Conservation (phyloP, 1,140 invertebrate species). For the Chrysoperla carnea region DNA sequence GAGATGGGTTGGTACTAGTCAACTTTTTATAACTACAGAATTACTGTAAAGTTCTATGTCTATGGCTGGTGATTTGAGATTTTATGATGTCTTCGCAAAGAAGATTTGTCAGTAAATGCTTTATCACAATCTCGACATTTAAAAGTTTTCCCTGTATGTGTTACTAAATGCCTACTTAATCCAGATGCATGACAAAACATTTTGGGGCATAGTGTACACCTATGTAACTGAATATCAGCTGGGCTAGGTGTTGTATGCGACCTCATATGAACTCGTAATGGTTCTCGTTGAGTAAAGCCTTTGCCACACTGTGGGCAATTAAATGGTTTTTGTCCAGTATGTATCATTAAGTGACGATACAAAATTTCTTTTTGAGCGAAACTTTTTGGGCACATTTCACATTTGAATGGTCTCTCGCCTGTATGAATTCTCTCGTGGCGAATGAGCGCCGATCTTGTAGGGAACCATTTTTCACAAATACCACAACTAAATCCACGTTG, state of each 20-base stretch:
- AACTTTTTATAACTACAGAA: too few relatives aligned
- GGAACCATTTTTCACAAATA: constrained; percentile 64
- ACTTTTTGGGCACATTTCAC: constrained; percentile 46
- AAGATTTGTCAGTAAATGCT: constrained; percentile 51
- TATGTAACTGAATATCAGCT: constrained; percentile 36
- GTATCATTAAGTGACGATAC: constrained; percentile 65
- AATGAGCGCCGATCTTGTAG: constrained; percentile 56
- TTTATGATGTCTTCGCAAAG: constrained; percentile 35
- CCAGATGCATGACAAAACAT: constrained; percentile 48
- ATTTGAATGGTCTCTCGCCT: constrained; percentile 58
- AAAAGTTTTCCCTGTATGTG: constrained; percentile 46
- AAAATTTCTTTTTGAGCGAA: constrained; percentile 70
- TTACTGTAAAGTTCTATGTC: too few relatives aligned
- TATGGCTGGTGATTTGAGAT: constrained; percentile 13
- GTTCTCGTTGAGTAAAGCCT: constrained; percentile 50
- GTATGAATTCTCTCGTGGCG: constrained; percentile 63
- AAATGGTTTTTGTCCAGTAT: constrained; percentile 68
- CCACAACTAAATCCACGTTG: constrained; percentile 39
- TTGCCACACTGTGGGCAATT: constrained; percentile 57
- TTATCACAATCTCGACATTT: constrained; percentile 45
- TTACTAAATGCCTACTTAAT: constrained; percentile 47
- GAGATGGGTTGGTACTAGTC: too few relatives aligned
- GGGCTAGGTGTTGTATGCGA: constrained; percentile 36
- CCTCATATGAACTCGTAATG: constrained; percentile 40
- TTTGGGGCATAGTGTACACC: constrained; percentile 48